Conservation (phyloP, 2,113 vertebrate genomes). For the Nymphicus hollandicus region DNA sequence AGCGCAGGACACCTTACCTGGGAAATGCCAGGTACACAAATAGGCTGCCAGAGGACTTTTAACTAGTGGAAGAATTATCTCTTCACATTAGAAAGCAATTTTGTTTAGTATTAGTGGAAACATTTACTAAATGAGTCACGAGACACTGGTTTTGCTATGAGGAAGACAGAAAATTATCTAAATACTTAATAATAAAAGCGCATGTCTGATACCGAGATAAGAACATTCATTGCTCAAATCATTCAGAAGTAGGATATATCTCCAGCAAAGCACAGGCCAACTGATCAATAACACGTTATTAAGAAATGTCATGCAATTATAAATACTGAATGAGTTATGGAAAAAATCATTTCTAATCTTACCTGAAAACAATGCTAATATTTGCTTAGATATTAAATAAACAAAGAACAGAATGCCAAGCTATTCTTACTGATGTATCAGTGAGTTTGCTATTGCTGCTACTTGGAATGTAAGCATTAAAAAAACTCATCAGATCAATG, state of each 20-base stretch:
- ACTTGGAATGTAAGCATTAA: neutral
- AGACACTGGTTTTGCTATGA: neutral
- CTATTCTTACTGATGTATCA: neutral
- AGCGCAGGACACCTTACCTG: neutral
- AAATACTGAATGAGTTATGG: constrained; percentile 4
- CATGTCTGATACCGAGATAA: neutral
- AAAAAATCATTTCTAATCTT: neutral
- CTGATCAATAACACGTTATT: constrained; percentile 35
- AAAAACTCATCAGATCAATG: neutral
- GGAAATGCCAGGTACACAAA: neutral
- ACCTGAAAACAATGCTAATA: neutral
- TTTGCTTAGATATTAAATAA: constrained; percentile 21
- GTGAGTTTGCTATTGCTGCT: neutral
- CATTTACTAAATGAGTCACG: neutral
- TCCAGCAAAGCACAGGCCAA: neutral
- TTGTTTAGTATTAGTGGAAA: neutral
- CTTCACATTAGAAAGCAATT: constrained; percentile 10
- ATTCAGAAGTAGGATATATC: neutral
- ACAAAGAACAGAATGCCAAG: neutral
- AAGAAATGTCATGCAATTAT: constrained; percentile 57
- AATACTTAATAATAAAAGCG: neutral
- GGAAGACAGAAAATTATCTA: neutral
- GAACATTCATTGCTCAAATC: neutral
- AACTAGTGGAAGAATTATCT: constrained; percentile 10
- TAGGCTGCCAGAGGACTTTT: neutral